Percentiles rank a stretch among this genome's conserved stretches.
Evolutionary conservation across 2,113 vertebrate genomes (phyloP).

Genomic region (Ranitomeya variabilis): DNA sequence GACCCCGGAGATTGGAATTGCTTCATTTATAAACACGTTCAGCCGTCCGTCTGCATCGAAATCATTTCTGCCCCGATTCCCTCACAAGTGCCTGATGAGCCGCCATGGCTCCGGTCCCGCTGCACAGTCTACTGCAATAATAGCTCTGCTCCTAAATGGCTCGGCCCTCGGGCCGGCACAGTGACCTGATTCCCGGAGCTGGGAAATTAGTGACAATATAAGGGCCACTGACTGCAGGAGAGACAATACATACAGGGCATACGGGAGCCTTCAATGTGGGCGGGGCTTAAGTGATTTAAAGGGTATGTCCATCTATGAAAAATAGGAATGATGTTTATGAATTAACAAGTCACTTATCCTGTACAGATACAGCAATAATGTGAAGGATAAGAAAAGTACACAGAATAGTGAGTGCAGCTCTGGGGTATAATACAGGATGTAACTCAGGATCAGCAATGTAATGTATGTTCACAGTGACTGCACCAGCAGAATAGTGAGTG

Average conservation of each 20-base stretch:
- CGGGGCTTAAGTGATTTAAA: not conserved
- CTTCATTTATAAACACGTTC: constrained; percentile 50
- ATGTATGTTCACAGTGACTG: too few relatives aligned
- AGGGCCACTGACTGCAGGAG: not conserved
- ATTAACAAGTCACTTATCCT: too few relatives aligned
- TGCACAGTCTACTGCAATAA: constrained; percentile 16
- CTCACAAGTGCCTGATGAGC: constrained; percentile 9
- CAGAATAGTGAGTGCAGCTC: too few relatives aligned
- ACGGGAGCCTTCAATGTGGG: not conserved
- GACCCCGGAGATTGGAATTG: constrained; percentile 4
- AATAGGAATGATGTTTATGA: too few relatives aligned
- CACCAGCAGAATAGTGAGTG: too few relatives aligned
- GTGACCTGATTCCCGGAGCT: not conserved
- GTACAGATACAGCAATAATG: too few relatives aligned
- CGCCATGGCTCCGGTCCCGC: not conserved
- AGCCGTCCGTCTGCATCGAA: constrained; percentile 46
- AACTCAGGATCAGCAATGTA: too few relatives aligned
- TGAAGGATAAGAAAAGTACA: too few relatives aligned
- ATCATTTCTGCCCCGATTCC: constrained; percentile 55
- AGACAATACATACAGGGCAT: not conserved
- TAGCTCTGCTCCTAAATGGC: not conserved
- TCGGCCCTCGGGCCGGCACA: not conserved
- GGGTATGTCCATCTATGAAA: too few relatives aligned
- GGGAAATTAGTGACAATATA: not conserved
- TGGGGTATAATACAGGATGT: too few relatives aligned